A percentile compares a stretch with the other conserved stretches of the same genome.
These are phyloP conservation scores for Cyphomyrus plagiostoma DNA, from an alignment of 2,113 vertebrate genomes.

Conservation along the genomic window DNA sequence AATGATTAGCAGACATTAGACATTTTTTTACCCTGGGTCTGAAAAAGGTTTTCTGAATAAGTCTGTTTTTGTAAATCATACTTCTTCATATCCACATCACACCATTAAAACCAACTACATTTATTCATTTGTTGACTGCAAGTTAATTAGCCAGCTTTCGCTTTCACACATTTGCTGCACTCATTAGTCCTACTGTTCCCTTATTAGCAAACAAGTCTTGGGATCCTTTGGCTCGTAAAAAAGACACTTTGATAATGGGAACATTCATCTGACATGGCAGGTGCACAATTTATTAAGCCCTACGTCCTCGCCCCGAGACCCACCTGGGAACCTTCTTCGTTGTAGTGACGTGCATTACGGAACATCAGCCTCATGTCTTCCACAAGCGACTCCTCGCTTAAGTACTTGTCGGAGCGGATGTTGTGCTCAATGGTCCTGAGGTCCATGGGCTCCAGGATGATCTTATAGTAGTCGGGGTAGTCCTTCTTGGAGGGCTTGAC, in stretches of 20 bases:
- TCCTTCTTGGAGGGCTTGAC: conserved; percentile 98
- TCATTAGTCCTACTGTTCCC: not conserved
- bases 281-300: not conserved
- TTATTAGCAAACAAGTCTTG: not conserved
- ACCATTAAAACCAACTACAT: not conserved
- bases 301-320: not conserved
- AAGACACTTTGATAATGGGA: not conserved
- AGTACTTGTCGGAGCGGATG: conserved; percentile 89
- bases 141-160: not conserved
- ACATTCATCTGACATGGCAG: too few relatives aligned
- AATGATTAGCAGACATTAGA: not conserved
- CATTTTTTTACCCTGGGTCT: not conserved
- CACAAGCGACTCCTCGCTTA: conserved; percentile 81
- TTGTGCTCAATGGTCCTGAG: conserved; percentile 92
- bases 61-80: not conserved
- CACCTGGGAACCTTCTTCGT: conserved; percentile 96
- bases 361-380: conserved; percentile 98
- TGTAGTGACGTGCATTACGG: conserved; percentile 94
- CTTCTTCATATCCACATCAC: not conserved
- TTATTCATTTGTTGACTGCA: not conserved
- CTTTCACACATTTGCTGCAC: not conserved
- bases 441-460: conserved; percentile 97
- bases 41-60: not conserved
- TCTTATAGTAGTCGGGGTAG: conserved; percentile 98
- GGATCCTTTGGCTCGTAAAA: not conserved